Percentiles rank a stretch among this genome's conserved stretches.
Evolutionary conservation across 2,113 vertebrate species (phyloP).

Genomic region (Chrysemys picta): DNA sequence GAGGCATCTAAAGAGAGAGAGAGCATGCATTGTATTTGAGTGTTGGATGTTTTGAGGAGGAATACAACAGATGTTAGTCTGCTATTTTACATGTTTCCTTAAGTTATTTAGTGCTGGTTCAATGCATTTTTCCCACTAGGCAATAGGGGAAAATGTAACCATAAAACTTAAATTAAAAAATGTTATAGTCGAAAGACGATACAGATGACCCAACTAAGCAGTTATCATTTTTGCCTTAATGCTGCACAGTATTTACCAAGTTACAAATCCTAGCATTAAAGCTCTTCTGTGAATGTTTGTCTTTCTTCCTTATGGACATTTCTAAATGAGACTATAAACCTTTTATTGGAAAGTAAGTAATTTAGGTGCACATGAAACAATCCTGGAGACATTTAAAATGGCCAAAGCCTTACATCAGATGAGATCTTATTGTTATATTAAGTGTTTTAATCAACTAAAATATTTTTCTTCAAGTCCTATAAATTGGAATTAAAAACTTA

Average conservation of each 20-base stretch:
- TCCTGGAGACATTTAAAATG: neutral
- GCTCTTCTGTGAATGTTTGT: neutral
- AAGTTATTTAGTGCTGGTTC: slow-evolving; percentile 19
- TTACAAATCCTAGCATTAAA: neutral
- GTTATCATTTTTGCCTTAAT: neutral
- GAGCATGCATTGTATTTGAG: slow-evolving; percentile 30
- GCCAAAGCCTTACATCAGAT: fast-evolving
- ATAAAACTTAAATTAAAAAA: neutral
- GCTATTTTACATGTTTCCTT: neutral
- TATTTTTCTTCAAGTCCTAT: fast-evolving
- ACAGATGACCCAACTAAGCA: neutral
- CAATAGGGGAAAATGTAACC: neutral
- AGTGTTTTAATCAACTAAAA: neutral
- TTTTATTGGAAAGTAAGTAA: neutral
- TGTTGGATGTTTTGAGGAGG: neutral
- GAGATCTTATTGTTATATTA: fast-evolving
- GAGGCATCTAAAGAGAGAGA: neutral
- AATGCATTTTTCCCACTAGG: neutral
- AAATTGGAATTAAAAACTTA: neutral
- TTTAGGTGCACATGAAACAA: neutral
- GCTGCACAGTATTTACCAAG: neutral
- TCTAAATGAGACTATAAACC: neutral
- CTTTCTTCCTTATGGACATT: neutral
- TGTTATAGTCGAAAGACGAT: neutral
- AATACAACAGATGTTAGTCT: slow-evolving; percentile 49